Conservation (phyloP, 2,113 vertebrate species). For the Orcinus orca region DNA sequence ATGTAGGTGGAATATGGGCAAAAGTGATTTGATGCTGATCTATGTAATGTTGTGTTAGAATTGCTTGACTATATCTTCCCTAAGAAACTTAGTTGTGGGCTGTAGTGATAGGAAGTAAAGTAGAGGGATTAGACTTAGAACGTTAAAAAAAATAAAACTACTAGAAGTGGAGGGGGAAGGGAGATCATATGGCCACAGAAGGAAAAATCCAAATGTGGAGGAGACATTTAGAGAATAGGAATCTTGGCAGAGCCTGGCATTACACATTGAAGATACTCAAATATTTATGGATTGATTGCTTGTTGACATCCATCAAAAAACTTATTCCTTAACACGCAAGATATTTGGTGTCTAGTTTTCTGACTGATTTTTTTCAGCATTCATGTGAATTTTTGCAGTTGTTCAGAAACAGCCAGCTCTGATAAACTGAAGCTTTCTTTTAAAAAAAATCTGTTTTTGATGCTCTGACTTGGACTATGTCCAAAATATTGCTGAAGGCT, state of each 20-base stretch:
- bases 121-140: not conserved
- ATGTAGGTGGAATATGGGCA: not conserved
- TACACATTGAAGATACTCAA: constrained; percentile 51
- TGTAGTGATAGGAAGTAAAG: not conserved
- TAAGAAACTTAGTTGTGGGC: not conserved
- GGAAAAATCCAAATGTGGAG: not conserved
- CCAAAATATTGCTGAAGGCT: not conserved
- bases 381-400: constrained; percentile 59
- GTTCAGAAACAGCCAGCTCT: constrained; percentile 41
- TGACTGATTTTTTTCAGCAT: constrained; percentile 48
- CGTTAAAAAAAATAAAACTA: not conserved
- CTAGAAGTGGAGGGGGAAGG: not conserved
- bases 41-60: not conserved
- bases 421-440: constrained; percentile 39
- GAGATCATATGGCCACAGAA: not conserved
- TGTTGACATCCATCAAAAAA: constrained; percentile 55
- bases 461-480: not conserved
- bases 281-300: constrained; percentile 53
- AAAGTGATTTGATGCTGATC: not conserved
- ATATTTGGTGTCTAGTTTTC: constrained; percentile 56
- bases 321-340: not conserved
- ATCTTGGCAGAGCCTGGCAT: constrained; percentile 16
- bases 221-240: not conserved
- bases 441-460: constrained; percentile 19
- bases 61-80: not conserved